phyloP scores from a whole-genome alignment of 2,888 invertebrate species.

The Acleris laterana region DNA sequence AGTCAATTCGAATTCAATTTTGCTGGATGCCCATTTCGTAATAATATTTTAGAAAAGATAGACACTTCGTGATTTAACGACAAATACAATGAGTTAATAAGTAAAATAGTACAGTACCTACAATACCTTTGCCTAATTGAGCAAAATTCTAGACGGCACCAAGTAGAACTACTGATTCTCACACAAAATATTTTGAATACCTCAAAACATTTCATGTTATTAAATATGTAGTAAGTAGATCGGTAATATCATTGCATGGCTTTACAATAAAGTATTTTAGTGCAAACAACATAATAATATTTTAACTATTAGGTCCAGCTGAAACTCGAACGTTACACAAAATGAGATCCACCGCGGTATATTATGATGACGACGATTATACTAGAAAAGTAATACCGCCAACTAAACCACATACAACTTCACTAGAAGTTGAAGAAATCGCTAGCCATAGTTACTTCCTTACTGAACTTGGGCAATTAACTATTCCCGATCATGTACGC shows the following conservation, averaged over 20 bases:
- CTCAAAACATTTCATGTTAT: neutral
- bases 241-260: constrained; percentile 54
- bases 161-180: constrained; percentile 1
- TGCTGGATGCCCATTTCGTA: constrained; percentile 12
- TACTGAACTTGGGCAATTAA: constrained; percentile 79
- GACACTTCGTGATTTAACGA: too few species aligned
- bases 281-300: constrained; percentile 71
- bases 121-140: neutral
- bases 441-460: constrained; percentile 85
- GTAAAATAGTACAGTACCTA: too few species aligned
- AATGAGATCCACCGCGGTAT: constrained; percentile 85
- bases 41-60: too few species aligned
- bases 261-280: constrained; percentile 49
- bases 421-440: constrained; percentile 85
- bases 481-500: constrained; percentile 72
- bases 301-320: constrained; percentile 86
- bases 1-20: constrained; percentile 14
- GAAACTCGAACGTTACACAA: constrained; percentile 87
- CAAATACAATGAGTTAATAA: too few species aligned
- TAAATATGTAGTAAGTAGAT: constrained; percentile 51
- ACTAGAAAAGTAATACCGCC: constrained; percentile 71
- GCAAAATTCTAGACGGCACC: constrained; percentile 1
- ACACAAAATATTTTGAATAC: neutral
- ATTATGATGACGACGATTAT: constrained; percentile 82
- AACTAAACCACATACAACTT: constrained; percentile 79